Base-by-base conservation (phyloP, 2,797 vertebrate genomes). In the Taeniopygia guttata region DNA sequence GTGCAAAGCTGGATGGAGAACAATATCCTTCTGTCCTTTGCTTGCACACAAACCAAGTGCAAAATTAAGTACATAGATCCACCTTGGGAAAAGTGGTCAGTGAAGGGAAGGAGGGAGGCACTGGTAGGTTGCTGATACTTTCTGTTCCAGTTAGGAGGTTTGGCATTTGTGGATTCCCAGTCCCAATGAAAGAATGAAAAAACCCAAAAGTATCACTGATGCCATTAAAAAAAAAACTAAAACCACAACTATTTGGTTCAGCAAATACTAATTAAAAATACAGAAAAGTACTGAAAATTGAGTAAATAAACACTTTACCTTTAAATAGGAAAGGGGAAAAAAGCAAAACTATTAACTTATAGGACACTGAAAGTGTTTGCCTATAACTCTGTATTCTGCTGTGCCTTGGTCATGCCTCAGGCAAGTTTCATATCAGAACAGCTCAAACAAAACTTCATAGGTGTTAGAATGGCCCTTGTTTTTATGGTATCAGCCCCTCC, bases 11-110 rank as follows among this genome's bases (percentile, higher is more conserved):
- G 70, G 32, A 30, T 38, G 42, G 55, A 66, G 18, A 73, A 34
- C 40, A 43, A 10, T 49, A 23, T 66, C 21, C 2, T 78, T 45
- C 34, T 48, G 26, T 59, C 18, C 16, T 48, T 87, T 62, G 22
- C 30, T 3, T 4, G 7, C 32, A 38, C 0, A 0, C 6, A 10
- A 77, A 46, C 18, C 5, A 70, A 74, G 34, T 18, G 84, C 21
- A 76, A 76, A 79, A 51, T 79, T 27, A 76, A 43, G 46, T 21
- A 20, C 11, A 3, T 13, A 20, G 59, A 45, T 38, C 10, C 9
- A 43, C 8, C 10, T 23, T 45, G 84, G 8, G 43, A 74, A 88
- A 88, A 14, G 34, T 13, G 12, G 9, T 64, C 1, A 1, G 25
- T 43, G 68, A 73, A 58, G 27, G 26, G 72, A 62, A 70, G 30